phyloP scores from a whole-genome alignment of 2,888 invertebrate genomes.

The Epistrophella euchroma region DNA sequence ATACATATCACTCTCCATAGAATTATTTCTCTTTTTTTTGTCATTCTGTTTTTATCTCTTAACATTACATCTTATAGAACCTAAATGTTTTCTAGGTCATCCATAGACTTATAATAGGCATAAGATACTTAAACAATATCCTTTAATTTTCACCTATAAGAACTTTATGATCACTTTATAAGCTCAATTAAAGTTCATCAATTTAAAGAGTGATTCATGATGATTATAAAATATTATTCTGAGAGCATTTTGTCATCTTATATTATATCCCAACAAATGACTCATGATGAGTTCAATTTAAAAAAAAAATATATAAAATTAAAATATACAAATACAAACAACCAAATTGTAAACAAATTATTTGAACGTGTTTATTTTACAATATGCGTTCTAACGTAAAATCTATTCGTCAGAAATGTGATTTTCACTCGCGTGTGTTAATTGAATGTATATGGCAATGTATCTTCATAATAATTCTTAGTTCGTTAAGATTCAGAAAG shows the following conservation, averaged over 20 bases:
- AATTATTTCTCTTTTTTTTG: not conserved
- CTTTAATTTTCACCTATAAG: not conserved
- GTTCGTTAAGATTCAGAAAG: conserved; percentile 2
- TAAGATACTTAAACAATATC: not conserved
- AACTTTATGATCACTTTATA: not conserved
- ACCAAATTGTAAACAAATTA: conserved; percentile 25
- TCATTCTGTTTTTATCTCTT: not conserved
- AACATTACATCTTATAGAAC: not conserved
- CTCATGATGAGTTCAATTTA: conserved; percentile 50
- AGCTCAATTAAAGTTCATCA: not conserved
- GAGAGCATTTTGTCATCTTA: conserved; percentile 25
- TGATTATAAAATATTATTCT: too few species aligned
- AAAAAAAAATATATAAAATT: conserved; percentile 17
- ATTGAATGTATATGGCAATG: conserved; percentile 43
- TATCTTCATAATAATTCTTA: not conserved
- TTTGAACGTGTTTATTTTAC: conserved; percentile 25
- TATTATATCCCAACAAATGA: conserved; percentile 25
- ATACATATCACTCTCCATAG: conserved; percentile 20
- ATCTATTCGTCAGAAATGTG: conserved; percentile 23
- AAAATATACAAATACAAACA: not conserved
- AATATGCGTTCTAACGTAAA: conserved; percentile 27
- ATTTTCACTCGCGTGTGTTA: conserved; percentile 58
- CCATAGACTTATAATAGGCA: not conserved
- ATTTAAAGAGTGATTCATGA: conserved; percentile 2
- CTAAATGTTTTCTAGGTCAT: not conserved